Base-by-base conservation (phyloP, 2,888 invertebrate genomes). In the Muschampia plurimacula region DNA sequence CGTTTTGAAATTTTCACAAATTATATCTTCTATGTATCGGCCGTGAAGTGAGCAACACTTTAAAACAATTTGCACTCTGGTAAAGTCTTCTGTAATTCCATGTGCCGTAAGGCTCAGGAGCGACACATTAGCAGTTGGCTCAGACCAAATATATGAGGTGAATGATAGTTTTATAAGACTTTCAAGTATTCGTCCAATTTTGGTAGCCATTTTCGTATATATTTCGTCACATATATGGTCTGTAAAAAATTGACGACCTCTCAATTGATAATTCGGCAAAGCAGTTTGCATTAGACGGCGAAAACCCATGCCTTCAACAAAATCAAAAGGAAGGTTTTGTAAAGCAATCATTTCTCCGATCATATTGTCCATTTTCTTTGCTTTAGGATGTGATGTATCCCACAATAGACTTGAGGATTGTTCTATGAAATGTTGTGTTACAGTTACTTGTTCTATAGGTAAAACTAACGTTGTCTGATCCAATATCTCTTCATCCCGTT, bases 271-370 rank as follows among this genome's bases (percentile, higher is more conserved):
- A 76, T 77, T 78, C 49, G 77, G 80, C 64, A 74, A 72, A 64
- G 60, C 70, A 9, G 70, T 70, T 66, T 80, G 76, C 74, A 79
- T 76, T 67, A 77, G 55, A 73, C 76, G 74, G 9, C 74, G 71
- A 75, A 80, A 79, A 62, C 80, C 80, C 13, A 78, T 74, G 44
- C 79, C 78, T 77, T 80, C 80, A 15, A 81, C 78, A 69, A 81
- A 81, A 78, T 76, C 75, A 66, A 79, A 79, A 7, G 80, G 76
- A 8, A 79, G 72, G 66, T 81, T 73, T 77, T 80, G 78, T 60
- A 81, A 75, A 39, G 78, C 79, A 74, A 79, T 77, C 78, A 82
- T 79, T 78, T 80, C 79, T 55, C 70, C 62, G 62, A 81, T 77
- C 28, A 78, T 65, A 72, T 71, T 75, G 68, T 79, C 79, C 49